Evolutionary conservation across 2,797 vertebrate genomes (phyloP).

Genomic region (Crax fasciolata): DNA sequence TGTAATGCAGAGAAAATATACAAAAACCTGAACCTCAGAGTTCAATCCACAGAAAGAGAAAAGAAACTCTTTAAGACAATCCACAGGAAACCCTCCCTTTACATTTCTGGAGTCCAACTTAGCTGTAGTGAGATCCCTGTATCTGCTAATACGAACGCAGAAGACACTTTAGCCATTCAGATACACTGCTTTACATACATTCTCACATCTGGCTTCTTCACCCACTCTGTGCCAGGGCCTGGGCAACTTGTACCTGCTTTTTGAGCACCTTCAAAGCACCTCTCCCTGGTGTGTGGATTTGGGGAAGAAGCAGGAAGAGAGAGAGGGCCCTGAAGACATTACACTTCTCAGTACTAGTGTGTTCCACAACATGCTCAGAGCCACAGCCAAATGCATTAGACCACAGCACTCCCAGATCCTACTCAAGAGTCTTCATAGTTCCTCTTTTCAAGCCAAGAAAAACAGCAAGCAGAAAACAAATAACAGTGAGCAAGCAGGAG

Average conservation of each 20-base stretch:
- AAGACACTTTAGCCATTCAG: background rate
- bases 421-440: constrained; percentile 62
- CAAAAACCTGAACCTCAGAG: constrained; percentile 26
- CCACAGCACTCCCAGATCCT: constrained; percentile 57
- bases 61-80: constrained; percentile 8
- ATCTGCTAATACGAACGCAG: background rate
- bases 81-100: background rate
- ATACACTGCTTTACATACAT: background rate
- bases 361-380: constrained; percentile 44
- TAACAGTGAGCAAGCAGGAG: constrained; percentile 68
- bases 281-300: background rate
- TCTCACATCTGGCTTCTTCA: background rate
- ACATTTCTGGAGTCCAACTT: background rate
- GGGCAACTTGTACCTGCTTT: background rate
- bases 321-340: constrained; percentile 11
- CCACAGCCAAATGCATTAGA: constrained; percentile 70
- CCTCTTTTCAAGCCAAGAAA: constrained; percentile 70
- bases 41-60: constrained; percentile 28
- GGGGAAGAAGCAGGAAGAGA: constrained; percentile 29
- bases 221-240: background rate
- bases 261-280: background rate
- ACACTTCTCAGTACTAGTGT: background rate
- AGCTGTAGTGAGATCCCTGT: background rate
- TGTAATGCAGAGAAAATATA: background rate
- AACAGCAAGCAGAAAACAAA: constrained; percentile 78